Evolutionary conservation across 2,888 invertebrate genomes (phyloP).

Genomic region (Acanthosepion lycidas): DNA sequence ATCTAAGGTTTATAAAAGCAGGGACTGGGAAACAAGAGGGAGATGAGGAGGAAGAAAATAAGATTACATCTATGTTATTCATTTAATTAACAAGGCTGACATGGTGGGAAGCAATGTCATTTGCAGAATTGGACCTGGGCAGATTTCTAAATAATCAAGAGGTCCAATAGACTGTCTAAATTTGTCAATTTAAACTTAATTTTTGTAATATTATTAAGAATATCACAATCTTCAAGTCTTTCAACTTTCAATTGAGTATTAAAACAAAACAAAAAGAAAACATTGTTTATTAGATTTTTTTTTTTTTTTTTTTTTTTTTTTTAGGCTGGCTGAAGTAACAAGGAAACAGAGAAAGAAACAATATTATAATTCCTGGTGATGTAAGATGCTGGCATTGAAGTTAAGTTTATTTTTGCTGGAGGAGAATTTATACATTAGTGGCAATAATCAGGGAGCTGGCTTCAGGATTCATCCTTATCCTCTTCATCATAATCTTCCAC

Average conservation of each 20-base stretch:
- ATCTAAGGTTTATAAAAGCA: not conserved
- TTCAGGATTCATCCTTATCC: conserved; percentile 50
- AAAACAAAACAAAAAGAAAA: not conserved
- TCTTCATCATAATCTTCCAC: conserved; percentile 64
- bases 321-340: not conserved
- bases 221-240: not conserved
- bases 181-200: not conserved
- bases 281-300: too few species aligned
- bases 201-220: conserved; percentile 9
- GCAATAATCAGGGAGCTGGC: not conserved
- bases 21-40: not conserved
- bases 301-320: not conserved
- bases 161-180: not conserved
- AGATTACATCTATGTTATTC: not conserved
- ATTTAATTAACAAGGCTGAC: conserved; percentile 33
- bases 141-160: not conserved
- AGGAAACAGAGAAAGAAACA: not conserved
- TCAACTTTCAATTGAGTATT: not conserved
- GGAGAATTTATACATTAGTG: not conserved
- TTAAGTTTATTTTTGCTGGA: not conserved
- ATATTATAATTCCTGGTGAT: not conserved
- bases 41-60: not conserved
- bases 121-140: not conserved
- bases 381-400: not conserved
- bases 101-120: not conserved